A percentile compares a stretch with the other conserved stretches of the same genome.
phyloP scores from a whole-genome alignment of 2,113 vertebrate species.

The Gallinago jamesoni region DNA sequence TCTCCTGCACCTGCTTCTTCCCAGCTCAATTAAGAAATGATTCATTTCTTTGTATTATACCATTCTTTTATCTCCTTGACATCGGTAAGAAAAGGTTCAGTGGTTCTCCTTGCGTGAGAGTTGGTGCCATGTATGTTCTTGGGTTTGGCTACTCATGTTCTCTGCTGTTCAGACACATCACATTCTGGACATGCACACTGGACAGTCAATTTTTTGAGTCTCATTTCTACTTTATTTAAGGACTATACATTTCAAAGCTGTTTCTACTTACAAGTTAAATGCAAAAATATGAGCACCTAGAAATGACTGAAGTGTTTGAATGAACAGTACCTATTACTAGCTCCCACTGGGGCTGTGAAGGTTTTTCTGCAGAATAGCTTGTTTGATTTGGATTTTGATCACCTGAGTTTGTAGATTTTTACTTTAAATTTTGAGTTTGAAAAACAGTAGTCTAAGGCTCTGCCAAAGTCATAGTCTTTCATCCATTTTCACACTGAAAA shows the following conservation, averaged over 20 bases:
- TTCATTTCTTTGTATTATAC: not conserved
- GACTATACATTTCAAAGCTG: not conserved
- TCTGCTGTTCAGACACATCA: not conserved
- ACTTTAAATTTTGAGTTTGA: not conserved
- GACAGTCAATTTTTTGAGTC: not conserved
- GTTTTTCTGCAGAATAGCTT: not conserved
- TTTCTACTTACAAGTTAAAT: not conserved
- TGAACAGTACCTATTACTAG: not conserved
- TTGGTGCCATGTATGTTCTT: not conserved
- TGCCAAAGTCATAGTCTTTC: not conserved
- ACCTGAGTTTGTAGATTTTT: not conserved
- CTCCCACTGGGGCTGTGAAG: not conserved
- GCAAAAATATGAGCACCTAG: not conserved
- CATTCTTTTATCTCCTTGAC: not conserved
- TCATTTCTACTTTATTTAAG: not conserved
- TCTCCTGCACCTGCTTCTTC: slow-evolving; percentile 51
- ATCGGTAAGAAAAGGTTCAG: not conserved
- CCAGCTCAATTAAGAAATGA: not conserved
- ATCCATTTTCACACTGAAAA: not conserved
- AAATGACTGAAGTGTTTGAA: not conserved
- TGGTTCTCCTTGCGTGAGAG: not conserved
- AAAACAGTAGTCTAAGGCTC: not conserved
- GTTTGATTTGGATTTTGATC: not conserved
- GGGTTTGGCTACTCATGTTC: not conserved
- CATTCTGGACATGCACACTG: not conserved